Evolutionary conservation across 2,888 invertebrate genomes (phyloP).

Genomic region (Sinopyrophorus schimmeli): DNA sequence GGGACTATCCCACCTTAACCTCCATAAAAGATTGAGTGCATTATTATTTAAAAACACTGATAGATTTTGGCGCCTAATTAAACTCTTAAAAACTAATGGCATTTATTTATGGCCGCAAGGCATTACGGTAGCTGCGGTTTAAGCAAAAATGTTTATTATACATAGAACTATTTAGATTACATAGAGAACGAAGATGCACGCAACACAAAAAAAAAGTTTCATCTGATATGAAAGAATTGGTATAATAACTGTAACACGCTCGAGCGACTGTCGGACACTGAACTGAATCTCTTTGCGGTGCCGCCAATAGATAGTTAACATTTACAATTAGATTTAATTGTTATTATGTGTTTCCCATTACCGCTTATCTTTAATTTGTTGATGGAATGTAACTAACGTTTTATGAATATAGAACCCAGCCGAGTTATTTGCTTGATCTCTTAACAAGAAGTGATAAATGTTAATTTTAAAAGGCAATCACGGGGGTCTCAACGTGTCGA

Average conservation of each 20-base stretch:
- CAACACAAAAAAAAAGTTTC: slow-evolving; percentile 16
- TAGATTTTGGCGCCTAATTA: no score
- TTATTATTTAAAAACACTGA: no score
- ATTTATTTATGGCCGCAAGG: no score
- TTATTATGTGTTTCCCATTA: slow-evolving; percentile 31
- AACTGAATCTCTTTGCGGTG: slow-evolving; percentile 31
- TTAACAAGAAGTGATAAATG: slow-evolving; percentile 5
- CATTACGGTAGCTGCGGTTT: slow-evolving; percentile 29
- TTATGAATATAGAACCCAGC: slow-evolving; percentile 21
- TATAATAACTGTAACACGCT: slow-evolving; percentile 33
- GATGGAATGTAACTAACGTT: slow-evolving; percentile 25
- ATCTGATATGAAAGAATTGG: slow-evolving; percentile 29
- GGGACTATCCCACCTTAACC: no score
- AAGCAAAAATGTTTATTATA: slow-evolving; percentile 28
- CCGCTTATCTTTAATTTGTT: slow-evolving; percentile 29
- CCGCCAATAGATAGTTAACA: slow-evolving; percentile 32
- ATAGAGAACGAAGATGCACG: slow-evolving; percentile 21
- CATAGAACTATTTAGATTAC: slow-evolving; percentile 25
- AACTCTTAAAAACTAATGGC: no score
- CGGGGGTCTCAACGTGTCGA: slow-evolving; percentile 1
- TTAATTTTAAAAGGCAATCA: slow-evolving; percentile 1
- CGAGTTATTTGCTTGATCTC: slow-evolving; percentile 17
- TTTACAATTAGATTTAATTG: slow-evolving; percentile 33
- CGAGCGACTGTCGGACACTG: slow-evolving; percentile 30
- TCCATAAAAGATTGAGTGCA: no score